Evolutionary conservation across 2,888 invertebrate genomes (phyloP).

Genomic region (Hypsopygia costalis): DNA sequence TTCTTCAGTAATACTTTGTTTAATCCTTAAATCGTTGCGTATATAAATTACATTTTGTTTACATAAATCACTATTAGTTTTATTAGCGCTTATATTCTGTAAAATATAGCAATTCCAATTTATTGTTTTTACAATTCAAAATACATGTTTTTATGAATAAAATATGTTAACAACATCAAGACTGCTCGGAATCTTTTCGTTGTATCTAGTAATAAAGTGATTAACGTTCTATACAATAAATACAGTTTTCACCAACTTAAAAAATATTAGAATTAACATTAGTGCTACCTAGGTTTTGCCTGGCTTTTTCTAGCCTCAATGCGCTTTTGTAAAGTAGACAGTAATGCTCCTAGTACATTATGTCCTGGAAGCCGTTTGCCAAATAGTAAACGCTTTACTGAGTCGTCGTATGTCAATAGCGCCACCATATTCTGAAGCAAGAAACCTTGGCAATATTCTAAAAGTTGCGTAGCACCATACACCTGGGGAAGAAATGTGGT

Average conservation of each 20-base stretch:
- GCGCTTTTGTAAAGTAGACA: slow-evolving; percentile 89
- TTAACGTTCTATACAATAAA: slow-evolving; percentile 2
- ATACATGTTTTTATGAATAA: too few relatives aligned
- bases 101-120: too few relatives aligned
- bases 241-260: slow-evolving; percentile 5
- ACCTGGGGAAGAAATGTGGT: slow-evolving; percentile 76
- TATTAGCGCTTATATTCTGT: too few relatives aligned
- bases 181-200: too few relatives aligned
- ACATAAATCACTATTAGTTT: too few relatives aligned
- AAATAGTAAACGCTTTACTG: slow-evolving; percentile 91
- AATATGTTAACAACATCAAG: too few relatives aligned
- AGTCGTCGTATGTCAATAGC: slow-evolving; percentile 93
- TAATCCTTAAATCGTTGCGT: too few relatives aligned
- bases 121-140: too few relatives aligned
- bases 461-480: slow-evolving; percentile 90
- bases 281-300: slow-evolving; percentile 62
- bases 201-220: too few relatives aligned
- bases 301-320: slow-evolving; percentile 84
- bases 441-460: slow-evolving; percentile 95
- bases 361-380: slow-evolving; percentile 94
- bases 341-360: slow-evolving; percentile 91
- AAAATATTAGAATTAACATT: not conserved
- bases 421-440: slow-evolving; percentile 96
- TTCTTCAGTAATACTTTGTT: too few relatives aligned
- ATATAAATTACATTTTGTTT: too few relatives aligned